Base-by-base conservation (phyloP, 2,797 vertebrate species). In the Coregonus sp. region DNA sequence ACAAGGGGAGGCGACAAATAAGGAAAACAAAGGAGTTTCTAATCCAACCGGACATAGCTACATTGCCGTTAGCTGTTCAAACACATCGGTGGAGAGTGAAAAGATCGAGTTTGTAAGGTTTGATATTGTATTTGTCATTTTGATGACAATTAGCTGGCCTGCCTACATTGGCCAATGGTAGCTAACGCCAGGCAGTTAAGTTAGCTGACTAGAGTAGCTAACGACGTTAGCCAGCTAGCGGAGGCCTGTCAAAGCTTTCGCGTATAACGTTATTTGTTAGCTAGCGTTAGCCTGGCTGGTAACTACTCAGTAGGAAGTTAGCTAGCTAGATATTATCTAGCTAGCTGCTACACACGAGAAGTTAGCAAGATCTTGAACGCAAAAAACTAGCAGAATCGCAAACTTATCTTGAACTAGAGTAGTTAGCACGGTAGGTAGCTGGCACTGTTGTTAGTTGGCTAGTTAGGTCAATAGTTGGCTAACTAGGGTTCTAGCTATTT, bases 91-190 rank as follows among this genome's bases (percentile, higher is more conserved):
- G 72, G 79, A 75, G 70, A 78, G 59, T 35, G 81, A 80, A 85
- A 80, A 81, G 84, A 29, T 83, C 77, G 31, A 59, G 54, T 77
- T 81, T 72, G 80, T 67, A 82, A 92, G 91, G 92, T 93, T 51
- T 77, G 56, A 51, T 75, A 25, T 4, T 76, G 5, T 37, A 0
- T 51, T 14, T 59, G 12, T 63, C 18, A 18, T 33, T 75, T 3
- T 72, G 72, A 47, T 74, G 25, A 33, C 29, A 33, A 68, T 68
- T 18, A 35, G 15, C 54, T 72, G 31, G 9, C 16, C 3, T 29
- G 33, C 54, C 35, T 20, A 25, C 47, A 20, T 29, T 29, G 16
- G 18, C 16, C 33, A 33, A 14, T 18, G 66, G 35, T 16, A 6
- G 37, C 37, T n/a, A 9, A 33, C n/a, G 6, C n/a, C n/a, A 67